A percentile compares a stretch with the other conserved stretches of the same genome.
Evolutionary conservation across 2,888 invertebrate species (phyloP).

Genomic region (Cynaeus angustus): DNA sequence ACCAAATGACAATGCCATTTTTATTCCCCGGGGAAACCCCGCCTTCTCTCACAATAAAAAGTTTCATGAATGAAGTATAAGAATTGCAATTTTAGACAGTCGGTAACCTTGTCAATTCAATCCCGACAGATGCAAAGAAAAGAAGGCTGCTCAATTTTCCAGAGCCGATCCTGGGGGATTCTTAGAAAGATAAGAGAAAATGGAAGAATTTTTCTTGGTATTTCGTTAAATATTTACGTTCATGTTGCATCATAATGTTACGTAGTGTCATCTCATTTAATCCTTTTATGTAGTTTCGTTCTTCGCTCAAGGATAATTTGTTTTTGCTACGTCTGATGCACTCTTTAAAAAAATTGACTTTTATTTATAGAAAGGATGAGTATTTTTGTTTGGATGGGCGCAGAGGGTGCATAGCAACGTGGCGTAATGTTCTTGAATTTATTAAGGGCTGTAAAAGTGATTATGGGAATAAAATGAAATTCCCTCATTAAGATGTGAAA

Average conservation of each 20-base stretch:
- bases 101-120: not conserved
- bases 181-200: not conserved
- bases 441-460: not conserved
- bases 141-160: slow-evolving; percentile 2
- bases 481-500: not conserved
- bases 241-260: not conserved
- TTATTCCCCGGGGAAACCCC: not conserved
- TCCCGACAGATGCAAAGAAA: not conserved
- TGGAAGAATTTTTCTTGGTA: not conserved
- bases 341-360: slow-evolving; percentile 3
- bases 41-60: not conserved
- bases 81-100: too few species aligned
- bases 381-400: not conserved
- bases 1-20: too few species aligned
- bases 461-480: not conserved
- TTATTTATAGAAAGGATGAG: slow-evolving; percentile 8
- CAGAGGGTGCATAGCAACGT: not conserved
- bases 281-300: slow-evolving; percentile 8
- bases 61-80: slow-evolving; percentile 1
- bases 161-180: slow-evolving; percentile 2
- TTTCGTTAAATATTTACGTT: slow-evolving; percentile 7
- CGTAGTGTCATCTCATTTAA: not conserved
- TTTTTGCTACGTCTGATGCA: not conserved
- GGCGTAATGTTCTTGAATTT: not conserved
- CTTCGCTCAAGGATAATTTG: not conserved